Evolutionary conservation across 2,888 invertebrate species (phyloP).

Genomic region (Alitta virens): DNA sequence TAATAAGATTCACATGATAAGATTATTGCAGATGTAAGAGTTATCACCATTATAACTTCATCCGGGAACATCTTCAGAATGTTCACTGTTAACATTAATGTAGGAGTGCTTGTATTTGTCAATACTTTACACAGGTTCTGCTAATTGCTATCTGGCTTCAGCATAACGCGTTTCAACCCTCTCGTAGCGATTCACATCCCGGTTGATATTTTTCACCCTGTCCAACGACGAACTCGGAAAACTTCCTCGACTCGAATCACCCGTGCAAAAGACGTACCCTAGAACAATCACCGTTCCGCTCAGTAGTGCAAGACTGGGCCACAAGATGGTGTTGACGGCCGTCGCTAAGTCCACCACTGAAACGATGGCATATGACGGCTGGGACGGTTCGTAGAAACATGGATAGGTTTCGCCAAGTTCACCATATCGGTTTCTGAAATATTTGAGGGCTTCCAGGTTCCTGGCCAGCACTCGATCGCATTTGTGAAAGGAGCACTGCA

Average conservation of each 20-base stretch:
- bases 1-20: no score
- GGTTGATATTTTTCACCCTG: background rate
- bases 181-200: constrained; percentile 10
- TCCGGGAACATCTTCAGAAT: no score
- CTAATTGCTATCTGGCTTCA: no score
- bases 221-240: constrained; percentile 5
- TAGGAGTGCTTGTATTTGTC: no score
- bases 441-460: constrained; percentile 24
- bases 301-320: constrained; percentile 30
- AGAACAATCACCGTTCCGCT: constrained; percentile 27
- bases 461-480: constrained; percentile 23
- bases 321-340: constrained; percentile 31
- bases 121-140: no score
- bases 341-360: constrained; percentile 23
- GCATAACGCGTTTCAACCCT: constrained; percentile 3
- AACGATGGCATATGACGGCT: constrained; percentile 25
- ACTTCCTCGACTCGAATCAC: background rate
- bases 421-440: constrained; percentile 15
- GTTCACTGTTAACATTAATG: no score
- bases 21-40: no score
- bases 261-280: constrained; percentile 14
- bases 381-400: constrained; percentile 25
- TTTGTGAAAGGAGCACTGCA: constrained; percentile 34
- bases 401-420: constrained; percentile 9
- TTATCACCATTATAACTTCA: no score